Percentiles rank a stretch among this genome's conserved stretches.
phyloP scores from a whole-genome alignment of 2,113 vertebrate genomes.

The Sylvicapra grimmia region DNA sequence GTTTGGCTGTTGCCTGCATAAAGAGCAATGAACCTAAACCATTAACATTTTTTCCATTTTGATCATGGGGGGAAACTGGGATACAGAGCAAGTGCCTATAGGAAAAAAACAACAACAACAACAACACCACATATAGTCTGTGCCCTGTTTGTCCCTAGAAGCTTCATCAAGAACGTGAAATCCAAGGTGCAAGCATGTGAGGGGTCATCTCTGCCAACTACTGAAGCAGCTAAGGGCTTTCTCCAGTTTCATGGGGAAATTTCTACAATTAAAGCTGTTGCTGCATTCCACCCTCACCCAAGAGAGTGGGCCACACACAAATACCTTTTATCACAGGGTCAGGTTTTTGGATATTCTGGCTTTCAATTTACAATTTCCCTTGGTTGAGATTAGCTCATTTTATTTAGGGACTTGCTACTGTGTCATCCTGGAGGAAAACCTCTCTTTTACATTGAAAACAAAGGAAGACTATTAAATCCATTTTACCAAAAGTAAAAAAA shows the following conservation, averaged over 20 bases:
- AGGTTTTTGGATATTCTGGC: not conserved
- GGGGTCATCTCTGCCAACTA: not conserved
- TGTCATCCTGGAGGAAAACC: not conserved
- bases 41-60: conserved; percentile 39
- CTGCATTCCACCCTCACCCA: not conserved
- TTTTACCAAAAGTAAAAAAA: not conserved
- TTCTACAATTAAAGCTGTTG: not conserved
- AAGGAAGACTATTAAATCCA: not conserved
- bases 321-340: not conserved
- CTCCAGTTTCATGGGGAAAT: not conserved
- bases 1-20: conserved; percentile 32
- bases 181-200: not conserved
- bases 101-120: no score
- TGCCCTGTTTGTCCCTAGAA: not conserved
- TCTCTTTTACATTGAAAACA: not conserved
- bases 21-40: conserved; percentile 50
- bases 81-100: not conserved
- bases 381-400: not conserved
- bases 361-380: not conserved
- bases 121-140: not conserved
- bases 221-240: not conserved
- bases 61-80: not conserved
- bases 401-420: not conserved
- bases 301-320: not conserved
- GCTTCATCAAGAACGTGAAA: not conserved